Evolutionary conservation across 2,113 vertebrate species (phyloP).

Genomic region (Haemorhous mexicanus): DNA sequence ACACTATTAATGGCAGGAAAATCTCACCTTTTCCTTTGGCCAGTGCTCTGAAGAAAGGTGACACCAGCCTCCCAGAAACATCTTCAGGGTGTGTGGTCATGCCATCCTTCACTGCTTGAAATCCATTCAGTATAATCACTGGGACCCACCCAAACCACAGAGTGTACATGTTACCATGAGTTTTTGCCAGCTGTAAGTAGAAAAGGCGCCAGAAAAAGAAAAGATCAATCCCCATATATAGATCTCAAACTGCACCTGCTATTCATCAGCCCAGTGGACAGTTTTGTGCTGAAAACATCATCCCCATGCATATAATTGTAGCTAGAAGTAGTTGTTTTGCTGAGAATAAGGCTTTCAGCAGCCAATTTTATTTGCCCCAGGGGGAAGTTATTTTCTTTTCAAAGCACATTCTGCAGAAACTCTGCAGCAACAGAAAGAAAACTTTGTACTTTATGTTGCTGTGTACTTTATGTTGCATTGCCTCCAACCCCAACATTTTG

Average conservation of each 20-base stretch:
- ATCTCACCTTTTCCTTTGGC: constrained; percentile 56
- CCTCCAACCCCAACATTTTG: neutral
- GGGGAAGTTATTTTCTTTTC: neutral
- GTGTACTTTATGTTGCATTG: neutral
- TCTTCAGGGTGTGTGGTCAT: constrained; percentile 48
- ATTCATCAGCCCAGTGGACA: neutral
- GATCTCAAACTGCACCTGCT: neutral
- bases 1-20: neutral
- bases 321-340: neutral
- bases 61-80: constrained; percentile 31
- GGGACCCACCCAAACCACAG: constrained; percentile 38
- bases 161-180: constrained; percentile 49
- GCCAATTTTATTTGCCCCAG: neutral
- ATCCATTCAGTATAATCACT: constrained; percentile 47
- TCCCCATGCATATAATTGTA: neutral
- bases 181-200: constrained; percentile 40
- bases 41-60: constrained; percentile 34
- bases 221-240: neutral
- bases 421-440: neutral
- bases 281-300: neutral
- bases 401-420: neutral
- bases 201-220: neutral
- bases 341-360: neutral
- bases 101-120: constrained; percentile 45
- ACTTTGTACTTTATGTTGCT: neutral